These are phyloP conservation scores for Anabacerthia variegaticeps DNA, from an alignment of 2,797 vertebrate species.

Conservation along the genomic window DNA sequence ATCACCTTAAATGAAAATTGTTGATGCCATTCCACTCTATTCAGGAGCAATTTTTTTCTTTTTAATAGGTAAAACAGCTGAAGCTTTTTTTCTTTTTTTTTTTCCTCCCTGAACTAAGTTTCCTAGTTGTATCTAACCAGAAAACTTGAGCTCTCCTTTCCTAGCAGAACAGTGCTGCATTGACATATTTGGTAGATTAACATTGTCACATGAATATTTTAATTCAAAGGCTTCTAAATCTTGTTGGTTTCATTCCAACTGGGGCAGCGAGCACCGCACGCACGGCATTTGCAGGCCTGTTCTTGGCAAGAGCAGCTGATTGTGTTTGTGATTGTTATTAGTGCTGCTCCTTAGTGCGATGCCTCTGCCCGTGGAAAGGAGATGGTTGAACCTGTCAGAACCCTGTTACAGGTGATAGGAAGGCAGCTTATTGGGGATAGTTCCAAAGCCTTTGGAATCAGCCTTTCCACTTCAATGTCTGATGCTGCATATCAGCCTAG, in stretches of 20 bases:
- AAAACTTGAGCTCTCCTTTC: neutral
- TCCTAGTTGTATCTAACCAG: neutral
- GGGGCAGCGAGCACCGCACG: neutral
- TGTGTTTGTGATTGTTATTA: neutral
- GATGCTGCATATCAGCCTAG: neutral
- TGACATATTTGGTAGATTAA: conserved; percentile 12
- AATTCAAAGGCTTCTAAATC: conserved; percentile 15
- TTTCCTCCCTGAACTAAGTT: neutral
- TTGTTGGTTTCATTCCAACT: neutral
- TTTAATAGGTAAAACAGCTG: neutral
- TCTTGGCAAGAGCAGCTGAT: neutral
- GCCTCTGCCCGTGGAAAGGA: neutral
- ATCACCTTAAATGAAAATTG: neutral
- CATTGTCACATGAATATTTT: conserved; percentile 31
- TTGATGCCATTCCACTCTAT: neutral
- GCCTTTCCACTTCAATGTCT: neutral
- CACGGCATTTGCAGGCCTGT: neutral
- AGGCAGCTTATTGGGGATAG: neutral
- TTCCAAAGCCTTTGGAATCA: neutral
- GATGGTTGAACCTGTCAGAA: neutral
- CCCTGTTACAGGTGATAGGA: neutral
- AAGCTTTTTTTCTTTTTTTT: neutral
- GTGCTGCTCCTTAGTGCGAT: neutral
- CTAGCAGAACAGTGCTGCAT: neutral
- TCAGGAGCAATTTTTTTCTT: neutral